These are phyloP conservation scores for Hypomesus transpacificus DNA, from an alignment of 2,113 vertebrate species.

Conservation along the genomic window DNA sequence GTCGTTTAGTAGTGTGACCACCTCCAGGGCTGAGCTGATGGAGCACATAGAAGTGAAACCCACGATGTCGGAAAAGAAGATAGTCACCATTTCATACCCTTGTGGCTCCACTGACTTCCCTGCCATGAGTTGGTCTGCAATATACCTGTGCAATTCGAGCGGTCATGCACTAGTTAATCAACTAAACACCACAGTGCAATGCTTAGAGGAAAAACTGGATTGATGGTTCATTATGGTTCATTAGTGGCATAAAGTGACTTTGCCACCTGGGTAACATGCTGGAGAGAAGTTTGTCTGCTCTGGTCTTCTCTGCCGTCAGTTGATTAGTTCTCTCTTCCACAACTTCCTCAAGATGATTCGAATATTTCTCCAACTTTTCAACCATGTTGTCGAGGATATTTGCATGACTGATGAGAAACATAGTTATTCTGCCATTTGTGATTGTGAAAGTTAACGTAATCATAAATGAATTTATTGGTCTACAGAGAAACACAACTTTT, in stretches of 20 bases:
- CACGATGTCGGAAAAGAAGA: conserved; percentile 87
- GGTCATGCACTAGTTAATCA: not conserved
- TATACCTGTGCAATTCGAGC: conserved; percentile 62
- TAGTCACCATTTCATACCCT: conserved; percentile 75
- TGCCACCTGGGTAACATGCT: conserved; percentile 73
- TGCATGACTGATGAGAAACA: conserved; percentile 55
- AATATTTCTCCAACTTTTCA: conserved; percentile 81
- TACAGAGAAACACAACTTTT: too few relatives aligned
- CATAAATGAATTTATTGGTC: too few relatives aligned
- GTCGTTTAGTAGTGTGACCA: conserved; percentile 78
- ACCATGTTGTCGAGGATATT: conserved; percentile 80
- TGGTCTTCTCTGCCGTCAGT: conserved; percentile 75
- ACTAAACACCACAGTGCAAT: too few relatives aligned
- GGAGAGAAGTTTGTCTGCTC: conserved; percentile 76
- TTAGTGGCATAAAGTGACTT: not conserved
- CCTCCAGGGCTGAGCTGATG: conserved; percentile 74
- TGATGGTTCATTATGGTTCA: too few relatives aligned
- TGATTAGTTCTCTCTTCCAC: conserved; percentile 79
- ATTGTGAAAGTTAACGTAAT: too few relatives aligned
- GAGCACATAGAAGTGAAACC: conserved; percentile 82
- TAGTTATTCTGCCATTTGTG: not conserved
- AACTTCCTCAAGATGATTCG: conserved; percentile 77
- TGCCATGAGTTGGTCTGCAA: conserved; percentile 71
- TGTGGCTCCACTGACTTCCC: conserved; percentile 77
- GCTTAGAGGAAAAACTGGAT: too few relatives aligned